phyloP scores from a whole-genome alignment of 2,797 vertebrate genomes.

The Coendou prehensilis region DNA sequence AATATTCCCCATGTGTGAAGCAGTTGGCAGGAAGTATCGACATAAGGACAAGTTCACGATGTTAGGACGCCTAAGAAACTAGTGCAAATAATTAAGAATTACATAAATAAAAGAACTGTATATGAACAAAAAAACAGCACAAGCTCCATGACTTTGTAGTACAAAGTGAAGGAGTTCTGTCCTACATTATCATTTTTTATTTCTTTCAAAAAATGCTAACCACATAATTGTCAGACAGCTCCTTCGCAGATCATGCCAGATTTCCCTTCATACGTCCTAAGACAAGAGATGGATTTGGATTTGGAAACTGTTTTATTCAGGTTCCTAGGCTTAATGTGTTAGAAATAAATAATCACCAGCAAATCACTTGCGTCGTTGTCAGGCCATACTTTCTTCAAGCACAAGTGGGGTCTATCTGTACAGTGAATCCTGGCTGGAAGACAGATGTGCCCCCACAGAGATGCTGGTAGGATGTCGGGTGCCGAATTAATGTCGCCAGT shows the following conservation, averaged over 20 bases:
- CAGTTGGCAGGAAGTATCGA: slow-evolving; percentile 84
- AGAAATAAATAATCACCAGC: slow-evolving; percentile 39
- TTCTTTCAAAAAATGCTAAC: slow-evolving; percentile 60
- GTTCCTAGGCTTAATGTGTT: neutral
- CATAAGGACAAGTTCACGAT: slow-evolving; percentile 71
- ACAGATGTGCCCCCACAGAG: accelerated
- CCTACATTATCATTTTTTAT: slow-evolving; percentile 39
- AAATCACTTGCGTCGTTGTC: neutral
- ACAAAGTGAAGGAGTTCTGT: slow-evolving; percentile 56
- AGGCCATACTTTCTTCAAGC: neutral
- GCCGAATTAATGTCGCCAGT: neutral
- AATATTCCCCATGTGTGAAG: slow-evolving; percentile 87
- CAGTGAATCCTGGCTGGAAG: neutral
- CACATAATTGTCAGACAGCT: slow-evolving; percentile 30
- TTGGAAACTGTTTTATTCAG: neutral
- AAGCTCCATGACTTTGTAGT: slow-evolving; percentile 47
- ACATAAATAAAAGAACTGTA: slow-evolving; percentile 71
- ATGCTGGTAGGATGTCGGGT: too few species aligned
- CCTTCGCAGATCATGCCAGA: neutral
- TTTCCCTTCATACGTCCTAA: neutral
- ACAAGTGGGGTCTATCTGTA: too few species aligned
- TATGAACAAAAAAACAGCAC: neutral
- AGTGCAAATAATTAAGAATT: slow-evolving; percentile 79
- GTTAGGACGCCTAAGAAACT: slow-evolving; percentile 77
- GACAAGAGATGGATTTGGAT: slow-evolving; percentile 33